Evolutionary conservation across 2,797 vertebrate genomes (phyloP).

Genomic region (Sparidentex hasta): DNA sequence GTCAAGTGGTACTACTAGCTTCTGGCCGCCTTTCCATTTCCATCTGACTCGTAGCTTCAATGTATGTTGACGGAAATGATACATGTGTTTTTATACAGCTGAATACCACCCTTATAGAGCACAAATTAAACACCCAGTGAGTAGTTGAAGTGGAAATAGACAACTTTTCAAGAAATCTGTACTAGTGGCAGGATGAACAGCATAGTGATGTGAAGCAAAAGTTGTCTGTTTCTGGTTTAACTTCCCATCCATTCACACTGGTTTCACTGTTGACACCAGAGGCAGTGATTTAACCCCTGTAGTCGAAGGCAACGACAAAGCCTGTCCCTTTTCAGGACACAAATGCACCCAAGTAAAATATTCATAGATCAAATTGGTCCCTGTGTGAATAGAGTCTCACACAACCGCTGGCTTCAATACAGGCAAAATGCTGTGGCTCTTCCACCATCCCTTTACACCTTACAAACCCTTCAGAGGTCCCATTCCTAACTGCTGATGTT

Average conservation of each 20-base stretch:
- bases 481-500: slow-evolving; percentile 15
- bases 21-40: neutral
- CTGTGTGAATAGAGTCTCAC: slow-evolving; percentile 10
- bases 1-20: neutral
- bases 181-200: too few relatives aligned
- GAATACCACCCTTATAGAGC: neutral
- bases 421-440: neutral
- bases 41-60: neutral
- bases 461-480: neutral
- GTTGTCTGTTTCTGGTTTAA: too few relatives aligned
- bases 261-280: too few relatives aligned
- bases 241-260: neutral
- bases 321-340: neutral
- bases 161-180: too few relatives aligned
- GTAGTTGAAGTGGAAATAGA: neutral
- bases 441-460: neutral
- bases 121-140: slow-evolving; percentile 4
- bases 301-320: neutral
- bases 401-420: neutral
- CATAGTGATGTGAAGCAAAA: too few relatives aligned
- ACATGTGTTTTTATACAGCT: neutral
- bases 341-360: neutral
- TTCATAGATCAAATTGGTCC: neutral
- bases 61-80: neutral
- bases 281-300: neutral